Conservation (phyloP, 2,113 vertebrate species). For the Scatophagus argus region DNA sequence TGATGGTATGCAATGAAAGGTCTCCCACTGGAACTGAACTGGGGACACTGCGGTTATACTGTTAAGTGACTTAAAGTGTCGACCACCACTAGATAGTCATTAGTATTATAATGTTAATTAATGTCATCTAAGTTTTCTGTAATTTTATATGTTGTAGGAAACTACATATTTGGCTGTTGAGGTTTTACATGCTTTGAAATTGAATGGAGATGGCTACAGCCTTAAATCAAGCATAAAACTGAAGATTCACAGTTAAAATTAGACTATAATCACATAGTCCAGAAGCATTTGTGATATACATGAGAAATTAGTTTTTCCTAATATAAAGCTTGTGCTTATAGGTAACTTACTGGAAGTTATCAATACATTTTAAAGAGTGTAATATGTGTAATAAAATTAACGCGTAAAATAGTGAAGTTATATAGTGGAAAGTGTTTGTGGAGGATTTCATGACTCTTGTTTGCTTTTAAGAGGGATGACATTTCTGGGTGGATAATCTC, state of each 20-base stretch:
- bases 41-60: neutral
- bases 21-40: neutral
- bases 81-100: too few species aligned
- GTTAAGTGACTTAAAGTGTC: too few species aligned
- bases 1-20: neutral
- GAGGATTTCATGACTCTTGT: slow-evolving; percentile 14
- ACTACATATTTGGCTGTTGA: neutral
- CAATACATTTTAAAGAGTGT: neutral
- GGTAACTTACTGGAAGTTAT: neutral
- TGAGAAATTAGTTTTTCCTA: neutral
- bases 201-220: neutral
- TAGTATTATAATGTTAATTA: too few species aligned
- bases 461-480: slow-evolving; percentile 34
- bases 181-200: neutral
- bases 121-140: too few species aligned
- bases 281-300: neutral
- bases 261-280: neutral
- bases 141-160: too few species aligned
- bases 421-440: neutral
- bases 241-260: neutral
- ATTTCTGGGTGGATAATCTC: slow-evolving; percentile 45
- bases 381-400: neutral
- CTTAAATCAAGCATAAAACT: slow-evolving; percentile 2
- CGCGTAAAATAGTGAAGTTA: neutral
- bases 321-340: neutral